These are phyloP conservation scores for Eulacestoma nigropectus DNA, from an alignment of 2,113 vertebrate genomes.

Conservation along the genomic window DNA sequence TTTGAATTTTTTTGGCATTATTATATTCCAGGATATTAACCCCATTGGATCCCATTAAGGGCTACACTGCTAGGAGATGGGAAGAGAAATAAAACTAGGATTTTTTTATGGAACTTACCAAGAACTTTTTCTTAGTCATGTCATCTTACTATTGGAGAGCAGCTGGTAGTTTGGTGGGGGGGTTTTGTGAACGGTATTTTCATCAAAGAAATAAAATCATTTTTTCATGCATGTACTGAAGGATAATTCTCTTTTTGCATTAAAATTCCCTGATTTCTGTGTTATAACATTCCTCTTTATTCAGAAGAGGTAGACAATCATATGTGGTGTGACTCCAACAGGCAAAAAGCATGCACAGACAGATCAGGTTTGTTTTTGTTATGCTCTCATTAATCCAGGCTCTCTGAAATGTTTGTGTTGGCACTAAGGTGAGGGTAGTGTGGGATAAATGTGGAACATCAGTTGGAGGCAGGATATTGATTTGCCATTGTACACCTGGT, in stretches of 20 bases:
- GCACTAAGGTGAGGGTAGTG: background rate
- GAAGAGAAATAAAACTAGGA: background rate
- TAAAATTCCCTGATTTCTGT: background rate
- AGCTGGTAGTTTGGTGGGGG: background rate
- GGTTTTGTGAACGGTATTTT: background rate
- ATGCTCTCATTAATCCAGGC: background rate
- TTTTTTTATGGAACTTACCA: background rate
- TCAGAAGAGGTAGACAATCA: background rate
- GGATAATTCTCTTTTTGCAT: background rate
- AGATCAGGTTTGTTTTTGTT: background rate
- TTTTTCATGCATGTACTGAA: background rate
- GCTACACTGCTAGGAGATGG: background rate
- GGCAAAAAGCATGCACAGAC: background rate
- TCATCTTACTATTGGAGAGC: background rate
- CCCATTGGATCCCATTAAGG: background rate
- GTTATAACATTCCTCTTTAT: background rate
- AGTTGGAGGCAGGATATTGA: background rate
- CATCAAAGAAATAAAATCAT: background rate
- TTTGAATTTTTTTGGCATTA: background rate
- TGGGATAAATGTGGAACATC: background rate
- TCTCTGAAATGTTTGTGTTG: background rate
- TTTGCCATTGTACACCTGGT: background rate
- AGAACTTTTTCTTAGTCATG: background rate
- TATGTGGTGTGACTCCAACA: background rate
- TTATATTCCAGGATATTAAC: background rate